Evolutionary conservation across 2,113 vertebrate species (phyloP), one percentile per base, ranked within the genome.

Genomic region (Natator depressus): DNA sequence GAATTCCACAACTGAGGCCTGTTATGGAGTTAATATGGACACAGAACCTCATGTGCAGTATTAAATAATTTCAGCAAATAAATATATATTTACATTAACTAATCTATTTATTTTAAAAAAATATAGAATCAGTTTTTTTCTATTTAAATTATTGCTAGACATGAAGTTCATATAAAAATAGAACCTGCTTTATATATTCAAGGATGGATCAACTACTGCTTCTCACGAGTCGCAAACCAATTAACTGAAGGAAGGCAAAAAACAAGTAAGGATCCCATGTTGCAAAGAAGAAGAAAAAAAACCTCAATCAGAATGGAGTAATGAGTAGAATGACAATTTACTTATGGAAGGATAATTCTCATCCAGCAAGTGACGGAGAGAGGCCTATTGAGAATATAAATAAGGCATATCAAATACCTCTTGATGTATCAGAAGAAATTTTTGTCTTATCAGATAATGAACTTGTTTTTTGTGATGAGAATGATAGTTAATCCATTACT

Each of bases 371-470:
- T 47, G 47, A 85, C 47, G 47, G n/a, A 85, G 90, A 65, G 76
- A 75, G 94, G 3, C 51, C 86, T 95, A 81, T 84, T 95, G 90
- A 94, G 91, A 96, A 96, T 97, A 91, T 78, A 96, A 97, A 94
- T 93, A 95, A 96, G 79, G 85, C 13, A 97, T 96, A 96, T 95
- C 80, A 93, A 95, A 96, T 88, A 96, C 38, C 53, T 97, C 84
- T 89, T 82, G 86, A 95, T 76, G 72, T 89, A 96, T 93, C 76
- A 75, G 93, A 97, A 95, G 83, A 96, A 96, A 86, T 89, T 89
- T 92, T 95, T 80, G 78, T 95, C 87, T 98, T 96, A 94, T 96
- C 84, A 96, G 89, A 94, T 96, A 95, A 91, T 94, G 88, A 97
- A 95, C 59, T 95, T 96, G 14, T 31, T 72, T 2, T 89, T 96